Conservation (phyloP, 2,113 vertebrate genomes). For the Protobothrops mucrosquamatus region DNA sequence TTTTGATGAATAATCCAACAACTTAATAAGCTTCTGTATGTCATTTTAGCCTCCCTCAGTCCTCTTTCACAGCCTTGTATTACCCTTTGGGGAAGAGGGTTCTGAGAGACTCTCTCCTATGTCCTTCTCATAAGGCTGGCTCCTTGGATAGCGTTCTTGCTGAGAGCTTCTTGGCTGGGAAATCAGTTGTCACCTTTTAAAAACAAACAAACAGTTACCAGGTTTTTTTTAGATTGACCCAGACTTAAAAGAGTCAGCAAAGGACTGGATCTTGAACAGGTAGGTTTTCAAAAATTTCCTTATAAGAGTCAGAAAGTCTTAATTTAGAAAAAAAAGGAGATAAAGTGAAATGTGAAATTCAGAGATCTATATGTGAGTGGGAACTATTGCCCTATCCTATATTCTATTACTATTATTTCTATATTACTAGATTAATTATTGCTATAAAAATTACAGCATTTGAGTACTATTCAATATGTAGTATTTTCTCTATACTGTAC, state of each 20-base stretch:
- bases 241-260: background rate
- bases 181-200: background rate
- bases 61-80: constrained; percentile 14
- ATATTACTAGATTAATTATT: background rate
- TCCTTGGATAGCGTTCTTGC: constrained; percentile 5
- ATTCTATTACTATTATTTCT: background rate
- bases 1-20: constrained; percentile 50
- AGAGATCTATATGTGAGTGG: background rate
- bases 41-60: background rate
- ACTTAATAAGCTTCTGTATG: constrained; percentile 33
- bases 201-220: background rate
- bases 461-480: background rate
- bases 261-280: background rate
- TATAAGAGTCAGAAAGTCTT: background rate
- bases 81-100: background rate
- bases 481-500: background rate
- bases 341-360: background rate
- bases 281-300: background rate
- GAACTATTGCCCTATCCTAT: background rate
- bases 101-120: background rate
- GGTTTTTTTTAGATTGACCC: background rate
- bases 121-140: background rate
- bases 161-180: constrained; percentile 3
- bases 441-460: background rate
- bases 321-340: background rate